Percentiles rank a stretch among this genome's conserved stretches.
Conservation (phyloP, 2,113 vertebrate species). For the Scomber scombrus region DNA sequence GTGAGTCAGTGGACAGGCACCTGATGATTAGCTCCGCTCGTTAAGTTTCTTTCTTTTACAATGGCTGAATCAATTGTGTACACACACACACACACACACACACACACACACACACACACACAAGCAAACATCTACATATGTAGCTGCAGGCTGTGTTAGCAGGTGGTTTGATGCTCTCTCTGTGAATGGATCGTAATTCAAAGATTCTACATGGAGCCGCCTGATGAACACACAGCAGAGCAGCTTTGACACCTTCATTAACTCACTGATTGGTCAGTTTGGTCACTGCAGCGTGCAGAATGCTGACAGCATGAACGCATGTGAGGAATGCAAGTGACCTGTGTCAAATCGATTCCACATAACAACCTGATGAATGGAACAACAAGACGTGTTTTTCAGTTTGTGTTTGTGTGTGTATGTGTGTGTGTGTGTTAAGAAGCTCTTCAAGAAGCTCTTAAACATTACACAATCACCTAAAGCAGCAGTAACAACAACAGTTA, state of each 20-base stretch:
- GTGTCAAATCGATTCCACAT: neutral
- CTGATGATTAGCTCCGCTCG: conserved; percentile 48
- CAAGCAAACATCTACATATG: too few relatives aligned
- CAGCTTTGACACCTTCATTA: conserved; percentile 2
- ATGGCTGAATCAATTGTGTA: neutral
- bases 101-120: too few relatives aligned
- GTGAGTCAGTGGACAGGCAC: conserved; percentile 29
- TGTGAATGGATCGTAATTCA: conserved; percentile 29
- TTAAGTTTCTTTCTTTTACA: conserved; percentile 17
- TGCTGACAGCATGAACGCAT: neutral
- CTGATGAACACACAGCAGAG: conserved; percentile 24
- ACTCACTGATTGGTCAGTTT: neutral
- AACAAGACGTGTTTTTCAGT: neutral
- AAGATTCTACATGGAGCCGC: conserved; percentile 14
- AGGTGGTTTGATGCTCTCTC: conserved; percentile 37
- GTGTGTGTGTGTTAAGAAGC: neutral
- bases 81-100: too few relatives aligned
- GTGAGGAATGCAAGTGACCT: neutral
- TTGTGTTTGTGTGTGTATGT: neutral
- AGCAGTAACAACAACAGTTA: too few relatives aligned
- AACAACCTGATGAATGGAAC: neutral
- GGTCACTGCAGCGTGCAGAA: conserved; percentile 12
- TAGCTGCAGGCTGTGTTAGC: conserved; percentile 40
- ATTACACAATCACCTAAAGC: neutral
- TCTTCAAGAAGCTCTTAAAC: neutral